Percentiles rank a stretch among this genome's conserved stretches.
These are phyloP conservation scores for Ophiothrix spiculata DNA, from an alignment of 35 echinoderm and acorn worm genomes.

Conservation along the genomic window DNA sequence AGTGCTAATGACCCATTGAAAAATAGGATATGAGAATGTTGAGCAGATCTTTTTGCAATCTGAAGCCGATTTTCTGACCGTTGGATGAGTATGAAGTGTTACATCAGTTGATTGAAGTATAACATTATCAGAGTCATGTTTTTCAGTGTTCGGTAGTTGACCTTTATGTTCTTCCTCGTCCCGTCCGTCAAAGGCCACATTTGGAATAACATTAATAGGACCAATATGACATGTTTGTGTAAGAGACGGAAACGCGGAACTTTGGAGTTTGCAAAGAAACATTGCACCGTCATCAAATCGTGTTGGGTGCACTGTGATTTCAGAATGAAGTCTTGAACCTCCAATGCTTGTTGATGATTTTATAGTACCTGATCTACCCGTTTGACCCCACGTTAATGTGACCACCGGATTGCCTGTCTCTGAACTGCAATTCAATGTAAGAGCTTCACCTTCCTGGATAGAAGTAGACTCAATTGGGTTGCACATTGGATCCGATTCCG, in stretches of 20 bases:
- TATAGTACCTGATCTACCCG: neutral
- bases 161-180: neutral
- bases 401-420: neutral
- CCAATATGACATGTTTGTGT: neutral
- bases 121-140: neutral
- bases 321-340: neutral
- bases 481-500: neutral
- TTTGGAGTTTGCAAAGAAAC: neutral
- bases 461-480: neutral
- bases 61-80: neutral
- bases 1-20: conserved; percentile 2
- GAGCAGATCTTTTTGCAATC: neutral
- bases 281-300: neutral
- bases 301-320: neutral
- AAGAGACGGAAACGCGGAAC: neutral
- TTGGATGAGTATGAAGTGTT: neutral
- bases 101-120: neutral
- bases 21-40: neutral
- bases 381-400: neutral
- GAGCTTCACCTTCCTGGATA: neutral
- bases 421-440: neutral
- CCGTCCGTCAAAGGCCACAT: neutral
- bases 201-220: neutral
- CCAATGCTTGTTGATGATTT: neutral
- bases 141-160: neutral